phyloP scores from a whole-genome alignment of 2,113 vertebrate species.

The Tympanuchus pallidicinctus region DNA sequence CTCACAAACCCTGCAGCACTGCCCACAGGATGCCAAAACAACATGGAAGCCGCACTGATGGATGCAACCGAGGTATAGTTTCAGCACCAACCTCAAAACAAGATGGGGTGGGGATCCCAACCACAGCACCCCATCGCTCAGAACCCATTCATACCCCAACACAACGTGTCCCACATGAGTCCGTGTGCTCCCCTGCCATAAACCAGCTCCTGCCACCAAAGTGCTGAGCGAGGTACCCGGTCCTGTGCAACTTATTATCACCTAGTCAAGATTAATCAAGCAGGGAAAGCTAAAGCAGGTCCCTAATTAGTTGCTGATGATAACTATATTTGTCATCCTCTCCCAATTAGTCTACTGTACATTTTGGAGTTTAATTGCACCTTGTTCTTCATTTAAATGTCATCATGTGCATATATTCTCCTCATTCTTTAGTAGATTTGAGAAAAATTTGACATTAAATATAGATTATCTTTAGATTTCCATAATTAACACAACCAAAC shows the following conservation, averaged over 20 bases:
- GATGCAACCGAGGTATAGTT: neutral
- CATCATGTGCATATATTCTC: constrained; percentile 76
- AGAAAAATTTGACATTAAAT: constrained; percentile 83
- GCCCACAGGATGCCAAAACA: neutral
- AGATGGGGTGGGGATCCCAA: neutral
- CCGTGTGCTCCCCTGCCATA: neutral
- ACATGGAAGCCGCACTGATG: neutral
- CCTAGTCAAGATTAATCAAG: constrained; percentile 82
- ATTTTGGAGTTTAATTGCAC: constrained; percentile 83
- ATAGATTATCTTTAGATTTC: constrained; percentile 86
- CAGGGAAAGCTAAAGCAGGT: constrained; percentile 76
- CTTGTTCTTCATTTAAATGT: constrained; percentile 83
- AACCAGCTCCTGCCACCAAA: neutral
- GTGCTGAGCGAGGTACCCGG: constrained; percentile 21
- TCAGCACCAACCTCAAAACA: neutral
- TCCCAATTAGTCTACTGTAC: constrained; percentile 84
- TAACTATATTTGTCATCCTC: constrained; percentile 86
- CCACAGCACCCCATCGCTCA: neutral
- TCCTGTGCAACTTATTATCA: constrained; percentile 77
- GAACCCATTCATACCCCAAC: fast-evolving
- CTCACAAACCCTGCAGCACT: neutral
- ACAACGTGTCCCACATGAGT: neutral
- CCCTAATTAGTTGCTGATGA: constrained; percentile 84
- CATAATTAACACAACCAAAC: constrained; percentile 82
- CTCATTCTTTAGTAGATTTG: constrained; percentile 78